Conservation (phyloP, 2,113 vertebrate genomes). For the Prunella himalayana region DNA sequence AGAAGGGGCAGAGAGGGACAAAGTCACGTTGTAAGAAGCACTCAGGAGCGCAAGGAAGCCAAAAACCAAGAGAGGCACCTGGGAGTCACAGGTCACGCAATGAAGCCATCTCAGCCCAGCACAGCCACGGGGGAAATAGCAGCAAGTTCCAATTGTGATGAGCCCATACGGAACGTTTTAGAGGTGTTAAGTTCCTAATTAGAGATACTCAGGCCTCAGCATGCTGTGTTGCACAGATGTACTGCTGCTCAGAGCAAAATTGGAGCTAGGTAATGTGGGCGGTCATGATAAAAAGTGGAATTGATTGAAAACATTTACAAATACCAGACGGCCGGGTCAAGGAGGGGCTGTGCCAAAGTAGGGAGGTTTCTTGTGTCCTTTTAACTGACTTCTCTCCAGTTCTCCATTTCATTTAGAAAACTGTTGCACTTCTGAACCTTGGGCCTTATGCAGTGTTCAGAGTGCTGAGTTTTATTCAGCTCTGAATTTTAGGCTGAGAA, state of each 20-base stretch:
- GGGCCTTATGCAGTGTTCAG: background rate
- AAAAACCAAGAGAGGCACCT: background rate
- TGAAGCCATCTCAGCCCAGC: background rate
- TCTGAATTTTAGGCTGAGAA: background rate
- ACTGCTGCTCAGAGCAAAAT: background rate
- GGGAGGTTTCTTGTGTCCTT: background rate
- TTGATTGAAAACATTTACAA: constrained; percentile 50
- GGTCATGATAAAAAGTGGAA: constrained; percentile 14
- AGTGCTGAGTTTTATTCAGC: background rate
- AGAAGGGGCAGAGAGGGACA: background rate
- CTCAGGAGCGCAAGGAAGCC: background rate
- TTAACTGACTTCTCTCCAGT: background rate
- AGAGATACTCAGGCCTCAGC: background rate
- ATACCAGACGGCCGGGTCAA: constrained; percentile 25
- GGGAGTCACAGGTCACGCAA: background rate
- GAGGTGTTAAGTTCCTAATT: constrained; percentile 57
- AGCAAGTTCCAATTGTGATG: background rate
- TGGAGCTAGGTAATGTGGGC: background rate
- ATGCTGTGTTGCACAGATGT: constrained; percentile 17
- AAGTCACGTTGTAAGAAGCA: background rate
- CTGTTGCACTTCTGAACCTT: background rate
- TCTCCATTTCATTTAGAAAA: background rate
- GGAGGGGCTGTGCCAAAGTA: background rate
- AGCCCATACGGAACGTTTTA: constrained; percentile 38
- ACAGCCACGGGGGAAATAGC: background rate